Conservation (phyloP, 2,888 invertebrate genomes). For the Chymomyza procnemis region DNA sequence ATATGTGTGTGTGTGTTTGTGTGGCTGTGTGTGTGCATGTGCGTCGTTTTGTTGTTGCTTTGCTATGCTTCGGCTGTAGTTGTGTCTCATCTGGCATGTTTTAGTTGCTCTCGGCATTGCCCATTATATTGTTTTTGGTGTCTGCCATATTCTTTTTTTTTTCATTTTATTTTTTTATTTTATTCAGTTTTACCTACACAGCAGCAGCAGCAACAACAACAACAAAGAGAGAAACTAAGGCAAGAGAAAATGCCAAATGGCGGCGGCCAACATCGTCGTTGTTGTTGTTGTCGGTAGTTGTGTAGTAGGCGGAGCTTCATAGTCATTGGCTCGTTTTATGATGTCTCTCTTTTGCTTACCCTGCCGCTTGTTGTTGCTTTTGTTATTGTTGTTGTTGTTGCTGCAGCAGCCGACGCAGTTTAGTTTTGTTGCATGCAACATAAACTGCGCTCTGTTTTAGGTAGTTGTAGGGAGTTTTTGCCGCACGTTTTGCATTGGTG, state of each 20-base stretch:
- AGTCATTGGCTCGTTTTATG: conserved; percentile 76
- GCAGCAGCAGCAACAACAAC: conserved; percentile 26
- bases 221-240: conserved; percentile 25
- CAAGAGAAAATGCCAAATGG: conserved; percentile 40
- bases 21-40: not conserved
- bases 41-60: not conserved
- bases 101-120: conserved; percentile 25
- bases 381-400: conserved; percentile 18
- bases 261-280: conserved; percentile 10
- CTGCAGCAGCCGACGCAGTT: conserved; percentile 19
- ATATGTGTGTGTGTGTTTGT: not conserved
- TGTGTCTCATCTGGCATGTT: conserved; percentile 8
- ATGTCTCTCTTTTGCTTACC: conserved; percentile 70
- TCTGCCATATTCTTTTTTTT: conserved; percentile 55
- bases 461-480: conserved; percentile 32
- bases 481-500: conserved; percentile 65
- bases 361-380: conserved; percentile 47
- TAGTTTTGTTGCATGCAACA: conserved; percentile 50
- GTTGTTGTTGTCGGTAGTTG: conserved; percentile 8
- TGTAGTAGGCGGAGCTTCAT: conserved; percentile 76
- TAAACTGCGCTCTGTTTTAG: conserved; percentile 29
- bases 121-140: conserved; percentile 38
- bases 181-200: conserved; percentile 55
- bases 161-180: conserved; percentile 4
- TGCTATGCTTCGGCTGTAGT: conserved; percentile 9